phyloP scores from a whole-genome alignment of 2,888 invertebrate genomes.

The Poecilus cupreus region DNA sequence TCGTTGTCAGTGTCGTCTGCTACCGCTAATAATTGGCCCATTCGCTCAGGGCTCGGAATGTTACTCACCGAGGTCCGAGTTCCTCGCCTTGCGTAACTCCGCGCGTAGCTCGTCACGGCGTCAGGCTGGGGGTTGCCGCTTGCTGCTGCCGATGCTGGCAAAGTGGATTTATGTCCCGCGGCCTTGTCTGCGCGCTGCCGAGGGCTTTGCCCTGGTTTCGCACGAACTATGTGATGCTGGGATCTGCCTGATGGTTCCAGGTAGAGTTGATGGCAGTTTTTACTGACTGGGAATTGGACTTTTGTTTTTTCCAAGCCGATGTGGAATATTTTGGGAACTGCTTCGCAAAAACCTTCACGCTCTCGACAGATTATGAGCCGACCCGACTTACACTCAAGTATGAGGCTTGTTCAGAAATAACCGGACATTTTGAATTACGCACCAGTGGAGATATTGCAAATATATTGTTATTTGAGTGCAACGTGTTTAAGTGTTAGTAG shows the following conservation, averaged over 20 bases:
- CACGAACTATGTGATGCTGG: background rate
- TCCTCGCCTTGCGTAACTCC: background rate
- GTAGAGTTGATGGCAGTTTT: slow-evolving; percentile 17
- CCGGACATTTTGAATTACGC: no score
- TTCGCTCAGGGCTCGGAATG: no score
- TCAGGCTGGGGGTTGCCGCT: background rate
- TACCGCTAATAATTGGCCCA: slow-evolving; percentile 1
- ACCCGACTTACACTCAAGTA: no score
- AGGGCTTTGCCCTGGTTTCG: slow-evolving; percentile 27
- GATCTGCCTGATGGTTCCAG: slow-evolving; percentile 22
- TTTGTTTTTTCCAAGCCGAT: background rate
- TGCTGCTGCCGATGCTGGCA: background rate
- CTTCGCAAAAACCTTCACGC: background rate
- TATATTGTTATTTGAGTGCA: no score
- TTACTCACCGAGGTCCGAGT: background rate
- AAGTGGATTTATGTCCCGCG: slow-evolving; percentile 9
- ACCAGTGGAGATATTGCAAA: no score
- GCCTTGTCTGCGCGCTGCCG: slow-evolving; percentile 24
- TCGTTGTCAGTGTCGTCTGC: background rate
- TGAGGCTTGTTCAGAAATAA: no score
- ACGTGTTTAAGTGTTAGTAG: no score
- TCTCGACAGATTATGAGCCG: no score
- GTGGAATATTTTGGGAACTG: background rate
- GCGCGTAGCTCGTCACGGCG: background rate
- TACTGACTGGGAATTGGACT: background rate